A percentile compares a stretch with the other conserved stretches of the same genome.
Evolutionary conservation across 2,888 invertebrate species (phyloP).

Genomic region (Lapara coniferarum): DNA sequence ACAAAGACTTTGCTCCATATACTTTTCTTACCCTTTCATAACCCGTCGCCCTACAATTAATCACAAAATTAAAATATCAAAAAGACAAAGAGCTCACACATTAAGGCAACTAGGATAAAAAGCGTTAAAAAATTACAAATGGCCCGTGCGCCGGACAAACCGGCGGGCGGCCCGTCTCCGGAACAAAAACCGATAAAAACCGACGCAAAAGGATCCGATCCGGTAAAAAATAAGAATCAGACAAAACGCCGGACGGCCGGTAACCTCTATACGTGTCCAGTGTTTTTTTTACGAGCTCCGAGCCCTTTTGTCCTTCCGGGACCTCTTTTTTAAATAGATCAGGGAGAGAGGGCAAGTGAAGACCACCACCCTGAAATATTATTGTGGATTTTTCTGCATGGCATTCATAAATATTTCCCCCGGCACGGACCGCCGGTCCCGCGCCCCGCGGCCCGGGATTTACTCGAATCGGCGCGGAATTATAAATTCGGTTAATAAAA

Average conservation of each 20-base stretch:
- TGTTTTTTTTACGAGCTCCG: conserved; percentile 71
- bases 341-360: conserved; percentile 78
- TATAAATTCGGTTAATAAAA: conserved; percentile 84
- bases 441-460: conserved; percentile 55
- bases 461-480: conserved; percentile 80
- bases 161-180: conserved; percentile 69
- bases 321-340: conserved; percentile 83
- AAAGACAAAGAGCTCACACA: conserved; percentile 63
- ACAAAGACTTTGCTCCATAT: neutral
- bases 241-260: conserved; percentile 76
- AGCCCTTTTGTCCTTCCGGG: conserved; percentile 82
- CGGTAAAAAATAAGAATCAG: conserved; percentile 83
- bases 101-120: conserved; percentile 64
- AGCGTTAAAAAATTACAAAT: conserved; percentile 77
- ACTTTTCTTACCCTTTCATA: neutral
- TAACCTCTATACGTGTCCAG: conserved; percentile 80
- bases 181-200: conserved; percentile 83
- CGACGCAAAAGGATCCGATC: conserved; percentile 79
- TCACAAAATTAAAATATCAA: conserved; percentile 66
- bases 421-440: conserved; percentile 48
- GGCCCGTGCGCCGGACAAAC: conserved; percentile 65
- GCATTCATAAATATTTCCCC: conserved; percentile 82
- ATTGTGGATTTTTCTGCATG: conserved; percentile 83
- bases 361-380: conserved; percentile 82
- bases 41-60: conserved; percentile 44